phyloP scores from a whole-genome alignment of 2,797 vertebrate species.

The Myripristis jacobus region DNA sequence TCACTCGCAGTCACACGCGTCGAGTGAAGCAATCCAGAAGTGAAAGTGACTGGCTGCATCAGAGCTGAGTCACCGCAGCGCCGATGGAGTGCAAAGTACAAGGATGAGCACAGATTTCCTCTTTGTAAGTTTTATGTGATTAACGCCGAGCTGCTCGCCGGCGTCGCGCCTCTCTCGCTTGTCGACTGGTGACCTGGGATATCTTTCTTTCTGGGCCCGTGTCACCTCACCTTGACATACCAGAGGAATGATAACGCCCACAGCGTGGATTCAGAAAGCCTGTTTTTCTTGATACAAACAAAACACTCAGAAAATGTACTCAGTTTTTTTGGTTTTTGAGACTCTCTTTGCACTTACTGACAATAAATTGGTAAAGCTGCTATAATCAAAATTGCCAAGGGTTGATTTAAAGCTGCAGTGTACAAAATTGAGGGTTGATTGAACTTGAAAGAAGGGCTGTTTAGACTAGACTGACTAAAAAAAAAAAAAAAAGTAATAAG shows the following conservation, averaged over 20 bases:
- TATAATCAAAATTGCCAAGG: too few relatives aligned
- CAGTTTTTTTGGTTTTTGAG: not conserved
- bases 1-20: conserved; percentile 34
- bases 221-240: not conserved
- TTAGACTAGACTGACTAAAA: too few relatives aligned
- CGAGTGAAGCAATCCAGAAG: conserved; percentile 28
- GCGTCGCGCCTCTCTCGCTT: not conserved
- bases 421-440: too few relatives aligned
- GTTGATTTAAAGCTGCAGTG: too few relatives aligned
- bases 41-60: conserved; percentile 40
- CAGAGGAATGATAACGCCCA: not conserved
- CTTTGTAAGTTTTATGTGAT: conserved; percentile 21
- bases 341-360: too few relatives aligned
- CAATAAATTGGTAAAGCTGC: too few relatives aligned
- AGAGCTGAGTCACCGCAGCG: conserved; percentile 30
- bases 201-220: too few relatives aligned
- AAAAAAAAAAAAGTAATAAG: too few relatives aligned
- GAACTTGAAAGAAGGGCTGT: too few relatives aligned
- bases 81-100: conserved; percentile 2
- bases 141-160: not conserved
- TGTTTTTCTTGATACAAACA: too few relatives aligned
- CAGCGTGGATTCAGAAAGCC: too few relatives aligned
- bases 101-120: conserved; percentile 20
- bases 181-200: not conserved
- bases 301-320: too few relatives aligned